Percentiles rank a stretch among this genome's conserved stretches.
Evolutionary conservation across 2,888 invertebrate species (phyloP).

Genomic region (Phaonia tiefii): DNA sequence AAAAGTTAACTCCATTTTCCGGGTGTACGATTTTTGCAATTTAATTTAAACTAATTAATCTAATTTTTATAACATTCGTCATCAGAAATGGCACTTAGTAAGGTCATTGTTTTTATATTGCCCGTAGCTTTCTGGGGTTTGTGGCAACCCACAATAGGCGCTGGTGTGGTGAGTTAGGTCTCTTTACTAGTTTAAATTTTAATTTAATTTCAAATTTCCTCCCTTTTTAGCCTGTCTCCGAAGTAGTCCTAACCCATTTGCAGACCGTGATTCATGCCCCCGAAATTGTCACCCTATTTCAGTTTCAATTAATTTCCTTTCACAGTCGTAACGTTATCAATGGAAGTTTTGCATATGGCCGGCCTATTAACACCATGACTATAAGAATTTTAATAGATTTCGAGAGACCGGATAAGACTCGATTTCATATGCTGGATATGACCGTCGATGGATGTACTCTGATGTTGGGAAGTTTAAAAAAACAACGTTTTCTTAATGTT

Average conservation of each 20-base stretch:
- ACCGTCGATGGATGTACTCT: slow-evolving; percentile 28
- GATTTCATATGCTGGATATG: slow-evolving; percentile 17
- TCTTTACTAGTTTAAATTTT: no score
- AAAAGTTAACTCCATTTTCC: no score
- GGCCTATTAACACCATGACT: not conserved
- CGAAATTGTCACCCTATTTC: not conserved
- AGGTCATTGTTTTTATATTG: no score
- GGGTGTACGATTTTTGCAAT: no score
- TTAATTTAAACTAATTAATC: no score
- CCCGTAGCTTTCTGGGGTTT: no score
- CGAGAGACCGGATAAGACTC: slow-evolving; percentile 35
- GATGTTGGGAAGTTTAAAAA: slow-evolving; percentile 1
- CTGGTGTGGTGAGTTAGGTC: no score
- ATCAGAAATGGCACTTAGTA: no score
- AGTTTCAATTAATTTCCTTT: slow-evolving; percentile 3
- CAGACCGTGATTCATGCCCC: not conserved
- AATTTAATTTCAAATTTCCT: no score
- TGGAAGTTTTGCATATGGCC: slow-evolving; percentile 9
- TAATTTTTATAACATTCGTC: no score
- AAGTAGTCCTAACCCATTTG: slow-evolving; percentile 21
- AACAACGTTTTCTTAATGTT: not conserved
- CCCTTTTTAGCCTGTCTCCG: not conserved
- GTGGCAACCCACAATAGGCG: no score
- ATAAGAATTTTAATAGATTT: slow-evolving; percentile 13
- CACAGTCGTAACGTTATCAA: slow-evolving; percentile 23